Evolutionary conservation across 2,888 invertebrate genomes (phyloP), one percentile per base, ranked within the genome.

Genomic region (Globia sparganii): DNA sequence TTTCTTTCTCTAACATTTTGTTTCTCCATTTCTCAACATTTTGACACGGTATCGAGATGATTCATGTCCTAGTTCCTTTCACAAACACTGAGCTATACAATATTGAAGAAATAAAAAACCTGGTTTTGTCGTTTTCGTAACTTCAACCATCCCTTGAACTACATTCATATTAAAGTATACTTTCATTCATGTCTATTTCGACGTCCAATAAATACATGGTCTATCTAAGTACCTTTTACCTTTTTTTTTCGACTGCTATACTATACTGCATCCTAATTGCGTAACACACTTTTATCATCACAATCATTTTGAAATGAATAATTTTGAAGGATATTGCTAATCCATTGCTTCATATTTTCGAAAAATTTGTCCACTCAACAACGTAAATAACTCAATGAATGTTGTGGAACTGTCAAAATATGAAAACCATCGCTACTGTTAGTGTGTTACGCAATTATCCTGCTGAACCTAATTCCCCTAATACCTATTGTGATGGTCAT

Each of bases 31-130:
- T 34, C 66, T 58, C 66, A 81, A 81, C 46, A 58, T 61, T 58
- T 56, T 43, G 28, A 43, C 77, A n/a, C 61, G 2, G n/a, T 49
- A 78, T 78, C 40, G 15, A 61, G 65, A 78, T 81, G 83, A 78
- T 73, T 78, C 72, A 83, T 62, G 61, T 67, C 49, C 69, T 61
- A 76, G 61, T 72, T 69, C 43, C 71, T 80, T 71, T 80, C 72
- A 72, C 56, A 72, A 67, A 72, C n/a, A 62, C 18, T 66, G 46
- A 73, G 34, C 59, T 58, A 69, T 65, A 69, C 31, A 56, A 21
- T 43, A 58, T 40, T 43, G 66, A 61, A 70, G 66, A 81, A 61
- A 70, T 61, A 77, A 76, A 43, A 80, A 67, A 21, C 53, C 65
- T 49, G 40, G 28, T 67, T 62, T 65, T 21, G 28, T 49, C 46